phyloP scores from a whole-genome alignment of 1,140 invertebrate species.

The Bombus terrestris region DNA sequence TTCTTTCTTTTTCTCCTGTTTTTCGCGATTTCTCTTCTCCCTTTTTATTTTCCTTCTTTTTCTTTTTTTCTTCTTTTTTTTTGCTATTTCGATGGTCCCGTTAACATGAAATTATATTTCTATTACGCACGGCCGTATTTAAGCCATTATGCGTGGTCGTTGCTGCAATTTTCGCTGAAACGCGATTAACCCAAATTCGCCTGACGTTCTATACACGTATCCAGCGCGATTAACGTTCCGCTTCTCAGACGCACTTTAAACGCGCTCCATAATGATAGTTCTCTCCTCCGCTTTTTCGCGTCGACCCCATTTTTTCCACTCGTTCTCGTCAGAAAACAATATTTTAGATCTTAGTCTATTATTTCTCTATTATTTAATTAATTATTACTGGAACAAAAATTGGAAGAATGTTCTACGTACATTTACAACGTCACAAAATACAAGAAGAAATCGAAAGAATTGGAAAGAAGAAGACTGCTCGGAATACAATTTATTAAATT shows the following conservation, averaged over 20 bases:
- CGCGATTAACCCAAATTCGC: slow-evolving; percentile 67
- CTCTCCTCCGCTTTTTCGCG: background rate
- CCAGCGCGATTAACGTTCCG: slow-evolving; percentile 59
- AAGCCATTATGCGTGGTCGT: slow-evolving; percentile 68
- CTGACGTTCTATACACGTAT: slow-evolving; percentile 56
- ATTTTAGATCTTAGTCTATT: too few relatives aligned
- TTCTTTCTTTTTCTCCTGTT: background rate
- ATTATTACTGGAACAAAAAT: too few relatives aligned
- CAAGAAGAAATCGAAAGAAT: too few relatives aligned
- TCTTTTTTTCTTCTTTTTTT: background rate
- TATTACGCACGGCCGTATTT: slow-evolving; percentile 69
- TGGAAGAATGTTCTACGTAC: too few relatives aligned
- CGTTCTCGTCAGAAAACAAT: background rate
- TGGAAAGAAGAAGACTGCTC: too few relatives aligned
- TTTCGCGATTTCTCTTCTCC: background rate
- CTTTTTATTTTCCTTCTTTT: background rate
- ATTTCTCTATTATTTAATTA: too few relatives aligned
- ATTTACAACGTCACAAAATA: too few relatives aligned
- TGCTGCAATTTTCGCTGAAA: slow-evolving; percentile 66
- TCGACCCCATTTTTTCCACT: background rate
- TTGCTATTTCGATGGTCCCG: slow-evolving; percentile 38
- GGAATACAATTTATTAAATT: too few relatives aligned
- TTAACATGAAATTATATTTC: slow-evolving; percentile 68
- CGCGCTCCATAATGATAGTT: slow-evolving; percentile 9
- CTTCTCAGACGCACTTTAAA: slow-evolving; percentile 60